Percentiles rank a stretch among this genome's conserved stretches.
Conservation (phyloP, 2,888 invertebrate species). For the Eristalis pertinax region DNA sequence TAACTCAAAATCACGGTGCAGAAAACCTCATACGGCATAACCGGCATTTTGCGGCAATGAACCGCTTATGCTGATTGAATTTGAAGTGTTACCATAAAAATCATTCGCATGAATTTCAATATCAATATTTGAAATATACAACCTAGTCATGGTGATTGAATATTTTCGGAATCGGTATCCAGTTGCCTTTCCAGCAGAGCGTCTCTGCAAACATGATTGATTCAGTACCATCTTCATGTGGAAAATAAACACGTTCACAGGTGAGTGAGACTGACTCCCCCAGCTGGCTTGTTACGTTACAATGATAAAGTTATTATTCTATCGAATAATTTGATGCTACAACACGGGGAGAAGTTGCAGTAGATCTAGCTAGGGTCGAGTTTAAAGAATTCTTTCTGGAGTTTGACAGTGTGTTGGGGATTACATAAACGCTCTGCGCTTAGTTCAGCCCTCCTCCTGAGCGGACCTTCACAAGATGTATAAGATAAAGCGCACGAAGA, state of each 20-base stretch:
- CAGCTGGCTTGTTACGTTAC: background rate
- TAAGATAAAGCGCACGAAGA: background rate
- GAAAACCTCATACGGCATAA: background rate
- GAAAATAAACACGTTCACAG: constrained; percentile 30
- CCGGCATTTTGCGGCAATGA: background rate
- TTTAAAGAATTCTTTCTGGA: background rate
- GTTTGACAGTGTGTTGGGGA: background rate
- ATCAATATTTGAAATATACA: constrained; percentile 45
- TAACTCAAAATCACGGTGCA: background rate
- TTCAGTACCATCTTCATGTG: background rate
- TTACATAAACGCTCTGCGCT: background rate
- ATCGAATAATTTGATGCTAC: background rate
- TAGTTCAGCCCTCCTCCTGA: background rate
- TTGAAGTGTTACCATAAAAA: constrained; percentile 22
- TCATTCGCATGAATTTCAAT: constrained; percentile 23
- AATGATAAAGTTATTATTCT: background rate
- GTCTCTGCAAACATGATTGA: background rate
- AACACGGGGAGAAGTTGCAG: background rate
- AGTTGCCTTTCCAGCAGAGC: background rate
- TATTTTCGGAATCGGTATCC: constrained; percentile 6
- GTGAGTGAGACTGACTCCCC: background rate
- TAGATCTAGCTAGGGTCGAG: background rate
- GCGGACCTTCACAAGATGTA: background rate
- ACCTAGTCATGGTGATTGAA: constrained; percentile 29
- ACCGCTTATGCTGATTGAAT: constrained; percentile 30